Percentiles rank a stretch among this genome's conserved stretches.
phyloP scores from a whole-genome alignment of 2,797 vertebrate species.

The Spinus olivaceus region DNA sequence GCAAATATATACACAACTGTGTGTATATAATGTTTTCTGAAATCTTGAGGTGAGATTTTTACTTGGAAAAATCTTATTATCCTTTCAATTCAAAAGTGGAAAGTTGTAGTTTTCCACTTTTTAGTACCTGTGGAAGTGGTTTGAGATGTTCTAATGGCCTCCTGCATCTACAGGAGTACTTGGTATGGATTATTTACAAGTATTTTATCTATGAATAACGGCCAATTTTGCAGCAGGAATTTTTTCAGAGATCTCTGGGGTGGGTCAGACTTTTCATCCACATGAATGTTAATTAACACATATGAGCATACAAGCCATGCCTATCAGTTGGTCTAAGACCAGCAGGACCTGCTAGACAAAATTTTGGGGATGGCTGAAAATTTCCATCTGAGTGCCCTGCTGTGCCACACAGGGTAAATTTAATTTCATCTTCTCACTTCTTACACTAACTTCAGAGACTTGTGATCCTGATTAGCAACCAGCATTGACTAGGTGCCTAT shows the following conservation, averaged over 20 bases:
- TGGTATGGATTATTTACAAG: background rate
- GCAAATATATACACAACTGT: background rate
- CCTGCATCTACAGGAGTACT: background rate
- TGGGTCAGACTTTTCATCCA: background rate
- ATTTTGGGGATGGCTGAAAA: background rate
- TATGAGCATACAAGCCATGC: no score
- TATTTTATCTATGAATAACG: background rate
- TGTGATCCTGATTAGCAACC: background rate
- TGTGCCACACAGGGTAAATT: background rate
- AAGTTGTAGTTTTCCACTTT: background rate
- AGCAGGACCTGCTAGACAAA: background rate
- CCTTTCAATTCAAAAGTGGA: background rate
- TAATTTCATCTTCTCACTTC: background rate
- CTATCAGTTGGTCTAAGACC: background rate
- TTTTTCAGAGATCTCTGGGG: background rate
- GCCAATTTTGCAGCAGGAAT: background rate
- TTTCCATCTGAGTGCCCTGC: background rate
- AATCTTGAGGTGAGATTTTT: background rate
- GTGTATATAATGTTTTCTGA: background rate
- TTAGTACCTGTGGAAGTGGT: background rate
- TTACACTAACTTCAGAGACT: background rate
- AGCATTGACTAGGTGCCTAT: background rate
- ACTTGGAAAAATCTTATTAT: background rate
- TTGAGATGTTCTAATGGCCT: background rate
- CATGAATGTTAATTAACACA: background rate